Percentiles rank a stretch among this genome's conserved stretches.
phyloP scores from a whole-genome alignment of 2,888 invertebrate species.

The Papilio demoleus region DNA sequence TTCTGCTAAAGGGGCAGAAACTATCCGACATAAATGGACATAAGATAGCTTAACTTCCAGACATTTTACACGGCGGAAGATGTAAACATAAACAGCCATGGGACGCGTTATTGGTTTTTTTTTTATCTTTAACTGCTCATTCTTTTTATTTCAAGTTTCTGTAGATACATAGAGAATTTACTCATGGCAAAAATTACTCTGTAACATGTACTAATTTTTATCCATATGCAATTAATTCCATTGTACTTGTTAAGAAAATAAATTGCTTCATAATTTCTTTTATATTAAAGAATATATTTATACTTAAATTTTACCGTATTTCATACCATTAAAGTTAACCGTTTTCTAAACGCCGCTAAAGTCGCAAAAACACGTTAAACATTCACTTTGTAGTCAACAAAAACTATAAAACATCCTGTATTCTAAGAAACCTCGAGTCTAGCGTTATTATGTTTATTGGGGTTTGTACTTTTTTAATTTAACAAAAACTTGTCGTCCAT shows the following conservation, averaged over 20 bases:
- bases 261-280: no score
- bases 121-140: not conserved
- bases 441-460: not conserved
- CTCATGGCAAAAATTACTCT: not conserved
- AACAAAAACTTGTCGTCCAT: not conserved
- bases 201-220: not conserved
- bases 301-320: not conserved
- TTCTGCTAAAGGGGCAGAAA: not conserved
- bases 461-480: not conserved
- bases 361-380: not conserved
- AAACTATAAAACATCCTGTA: not conserved
- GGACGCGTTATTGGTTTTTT: not conserved
- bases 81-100: not conserved
- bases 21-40: not conserved
- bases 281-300: not conserved
- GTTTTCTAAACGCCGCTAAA: conserved; percentile 3
- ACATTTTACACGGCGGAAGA: not conserved
- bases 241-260: no score
- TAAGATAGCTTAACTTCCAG: not conserved
- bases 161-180: not conserved
- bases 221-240: no score
- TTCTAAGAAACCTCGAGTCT: conserved; percentile 5
- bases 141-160: not conserved
- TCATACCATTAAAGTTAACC: not conserved
- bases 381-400: conserved; percentile 9